Evolutionary conservation across 1,140 invertebrate species (phyloP).

Genomic region (Heliothis virescens): DNA sequence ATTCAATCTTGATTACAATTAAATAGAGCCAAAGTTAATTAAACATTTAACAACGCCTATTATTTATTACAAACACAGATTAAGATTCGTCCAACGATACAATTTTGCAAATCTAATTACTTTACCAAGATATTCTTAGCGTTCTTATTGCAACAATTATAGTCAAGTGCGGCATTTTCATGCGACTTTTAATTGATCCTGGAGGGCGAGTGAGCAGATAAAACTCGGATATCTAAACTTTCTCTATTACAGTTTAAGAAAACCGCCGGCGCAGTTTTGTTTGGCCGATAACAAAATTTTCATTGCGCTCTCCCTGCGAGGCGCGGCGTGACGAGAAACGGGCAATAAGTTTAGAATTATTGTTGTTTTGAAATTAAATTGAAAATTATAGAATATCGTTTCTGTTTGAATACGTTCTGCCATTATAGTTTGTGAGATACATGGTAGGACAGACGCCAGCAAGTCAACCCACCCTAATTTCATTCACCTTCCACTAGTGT

Average conservation of each 20-base stretch:
- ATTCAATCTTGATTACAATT: too few relatives aligned
- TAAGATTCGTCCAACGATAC: slow-evolving; percentile 8
- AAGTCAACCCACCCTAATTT: too few relatives aligned
- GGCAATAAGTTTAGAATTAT: slow-evolving; percentile 36
- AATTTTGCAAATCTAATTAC: slow-evolving; percentile 50
- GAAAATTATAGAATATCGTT: background rate
- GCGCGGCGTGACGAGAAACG: slow-evolving; percentile 63
- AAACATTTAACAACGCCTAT: background rate
- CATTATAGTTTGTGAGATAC: background rate
- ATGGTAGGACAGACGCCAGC: too few relatives aligned
- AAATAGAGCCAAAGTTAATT: background rate
- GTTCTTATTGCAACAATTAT: slow-evolving; percentile 81
- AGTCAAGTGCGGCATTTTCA: slow-evolving; percentile 70
- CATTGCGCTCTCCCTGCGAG: slow-evolving; percentile 62
- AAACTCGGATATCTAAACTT: slow-evolving; percentile 84
- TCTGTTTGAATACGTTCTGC: background rate
- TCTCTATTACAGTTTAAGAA: slow-evolving; percentile 86
- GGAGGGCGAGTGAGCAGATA: slow-evolving; percentile 80
- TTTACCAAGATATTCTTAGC: slow-evolving; percentile 55
- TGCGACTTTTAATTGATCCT: slow-evolving; percentile 85
- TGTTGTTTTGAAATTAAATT: slow-evolving; percentile 37
- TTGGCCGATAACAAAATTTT: slow-evolving; percentile 81
- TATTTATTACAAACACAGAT: background rate
- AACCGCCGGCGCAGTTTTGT: slow-evolving; percentile 73
- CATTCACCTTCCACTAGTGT: too few relatives aligned